These are phyloP conservation scores for Bombus ignitus DNA, from an alignment of 1,140 invertebrate species.

Conservation along the genomic window DNA sequence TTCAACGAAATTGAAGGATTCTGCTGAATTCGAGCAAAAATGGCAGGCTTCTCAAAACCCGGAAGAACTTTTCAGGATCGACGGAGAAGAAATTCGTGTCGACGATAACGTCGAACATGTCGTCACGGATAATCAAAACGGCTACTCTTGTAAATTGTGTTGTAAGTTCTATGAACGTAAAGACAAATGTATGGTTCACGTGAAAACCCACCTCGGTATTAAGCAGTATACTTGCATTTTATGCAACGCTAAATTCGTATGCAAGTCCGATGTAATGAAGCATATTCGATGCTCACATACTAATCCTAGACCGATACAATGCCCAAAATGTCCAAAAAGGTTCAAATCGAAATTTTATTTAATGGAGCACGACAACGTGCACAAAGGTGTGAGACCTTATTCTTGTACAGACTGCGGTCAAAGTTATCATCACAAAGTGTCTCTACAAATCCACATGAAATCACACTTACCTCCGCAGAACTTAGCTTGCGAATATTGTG, in stretches of 20 bases:
- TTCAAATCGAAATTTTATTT: slow-evolving; percentile 81
- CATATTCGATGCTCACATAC: slow-evolving; percentile 81
- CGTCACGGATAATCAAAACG: slow-evolving; percentile 73
- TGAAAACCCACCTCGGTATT: slow-evolving; percentile 87
- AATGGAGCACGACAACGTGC: slow-evolving; percentile 81
- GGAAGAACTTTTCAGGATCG: slow-evolving; percentile 78
- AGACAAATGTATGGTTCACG: slow-evolving; percentile 84
- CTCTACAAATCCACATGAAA: slow-evolving; percentile 81
- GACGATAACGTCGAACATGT: slow-evolving; percentile 79
- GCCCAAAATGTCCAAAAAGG: slow-evolving; percentile 81
- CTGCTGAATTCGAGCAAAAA: slow-evolving; percentile 73
- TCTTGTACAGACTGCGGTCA: slow-evolving; percentile 78
- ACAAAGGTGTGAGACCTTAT: slow-evolving; percentile 80
- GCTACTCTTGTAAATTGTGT: slow-evolving; percentile 79
- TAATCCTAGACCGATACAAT: slow-evolving; percentile 80
- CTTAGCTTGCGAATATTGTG: slow-evolving; percentile 81
- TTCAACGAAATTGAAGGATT: slow-evolving; percentile 70
- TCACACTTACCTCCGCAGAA: slow-evolving; percentile 81
- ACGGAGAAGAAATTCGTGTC: slow-evolving; percentile 80
- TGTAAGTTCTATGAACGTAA: slow-evolving; percentile 78
- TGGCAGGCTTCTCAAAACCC: slow-evolving; percentile 74
- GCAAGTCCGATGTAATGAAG: slow-evolving; percentile 82
- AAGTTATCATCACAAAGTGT: slow-evolving; percentile 81
- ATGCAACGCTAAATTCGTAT: slow-evolving; percentile 83
- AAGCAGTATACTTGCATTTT: slow-evolving; percentile 88